Conservation (phyloP, 2,113 vertebrate genomes). For the Colius striatus region DNA sequence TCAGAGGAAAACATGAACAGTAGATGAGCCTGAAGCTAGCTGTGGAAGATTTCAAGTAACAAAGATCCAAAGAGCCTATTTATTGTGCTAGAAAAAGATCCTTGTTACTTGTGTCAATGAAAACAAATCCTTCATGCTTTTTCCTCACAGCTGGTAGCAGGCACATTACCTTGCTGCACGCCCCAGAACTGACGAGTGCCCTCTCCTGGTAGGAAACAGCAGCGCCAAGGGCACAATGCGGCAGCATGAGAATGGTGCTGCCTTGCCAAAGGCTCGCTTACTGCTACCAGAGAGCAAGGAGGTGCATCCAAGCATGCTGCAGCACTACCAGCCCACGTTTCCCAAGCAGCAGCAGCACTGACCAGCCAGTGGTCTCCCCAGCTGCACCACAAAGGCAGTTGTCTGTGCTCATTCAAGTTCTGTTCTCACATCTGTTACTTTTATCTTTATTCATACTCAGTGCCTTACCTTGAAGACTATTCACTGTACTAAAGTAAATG, state of each 20-base stretch:
- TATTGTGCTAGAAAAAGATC: not conserved
- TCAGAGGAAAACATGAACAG: not conserved
- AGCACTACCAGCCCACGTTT: not conserved
- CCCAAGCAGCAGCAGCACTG: not conserved
- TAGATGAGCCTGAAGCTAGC: not conserved
- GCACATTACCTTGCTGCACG: not conserved
- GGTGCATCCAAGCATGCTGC: accelerated
- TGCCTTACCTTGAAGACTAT: not conserved
- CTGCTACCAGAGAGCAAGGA: not conserved
- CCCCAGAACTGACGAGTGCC: not conserved
- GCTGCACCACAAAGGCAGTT: not conserved
- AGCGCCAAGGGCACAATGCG: not conserved
- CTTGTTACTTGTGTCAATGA: not conserved
- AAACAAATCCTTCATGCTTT: not conserved
- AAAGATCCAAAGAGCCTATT: not conserved
- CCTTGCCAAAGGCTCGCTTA: not conserved
- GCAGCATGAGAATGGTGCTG: not conserved
- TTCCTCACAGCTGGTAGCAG: not conserved
- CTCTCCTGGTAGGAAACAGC: not conserved
- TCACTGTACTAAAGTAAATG: not conserved
- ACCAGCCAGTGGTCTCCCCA: not conserved
- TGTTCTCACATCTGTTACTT: not conserved
- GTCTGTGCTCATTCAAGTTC: accelerated
- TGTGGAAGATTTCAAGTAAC: not conserved
- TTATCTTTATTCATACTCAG: not conserved